Percentiles rank a stretch among this genome's conserved stretches.
Conservation (phyloP, 2,797 vertebrate species). For the Arrhamphus sclerolepis region DNA sequence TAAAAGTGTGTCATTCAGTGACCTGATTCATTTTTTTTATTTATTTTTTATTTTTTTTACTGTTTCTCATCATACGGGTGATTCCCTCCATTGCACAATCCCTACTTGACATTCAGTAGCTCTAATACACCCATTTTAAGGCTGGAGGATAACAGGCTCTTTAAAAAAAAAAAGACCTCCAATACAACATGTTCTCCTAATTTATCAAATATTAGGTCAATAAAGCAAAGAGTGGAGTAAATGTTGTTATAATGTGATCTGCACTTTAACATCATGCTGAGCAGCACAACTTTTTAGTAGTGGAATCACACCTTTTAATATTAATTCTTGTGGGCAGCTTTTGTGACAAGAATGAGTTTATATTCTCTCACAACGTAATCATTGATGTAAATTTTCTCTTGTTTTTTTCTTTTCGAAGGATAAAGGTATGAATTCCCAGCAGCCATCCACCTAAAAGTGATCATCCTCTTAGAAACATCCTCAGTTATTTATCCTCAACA, state of each 20-base stretch:
- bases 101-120: constrained; percentile 24
- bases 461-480: constrained; percentile 2
- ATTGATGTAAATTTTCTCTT: neutral
- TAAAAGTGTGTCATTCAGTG: constrained; percentile 74
- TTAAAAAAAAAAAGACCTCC: too few species aligned
- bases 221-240: neutral
- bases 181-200: too few species aligned
- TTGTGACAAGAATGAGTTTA: neutral
- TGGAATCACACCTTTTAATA: too few species aligned
- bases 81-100: constrained; percentile 61
- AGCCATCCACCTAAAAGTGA: neutral
- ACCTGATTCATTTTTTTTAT: constrained; percentile 73
- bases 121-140: constrained; percentile 26
- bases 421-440: neutral
- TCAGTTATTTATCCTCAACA: constrained; percentile 5
- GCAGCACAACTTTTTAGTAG: neutral
- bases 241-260: neutral
- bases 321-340: too few species aligned
- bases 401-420: constrained; percentile 8
- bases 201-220: neutral
- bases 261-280: constrained; percentile 5
- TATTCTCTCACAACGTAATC: neutral
- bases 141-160: too few species aligned
- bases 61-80: constrained; percentile 56
- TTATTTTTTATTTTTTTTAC: too few species aligned